Conservation (phyloP, 92 coral and sea anemone species). For the Bergia sp. region DNA sequence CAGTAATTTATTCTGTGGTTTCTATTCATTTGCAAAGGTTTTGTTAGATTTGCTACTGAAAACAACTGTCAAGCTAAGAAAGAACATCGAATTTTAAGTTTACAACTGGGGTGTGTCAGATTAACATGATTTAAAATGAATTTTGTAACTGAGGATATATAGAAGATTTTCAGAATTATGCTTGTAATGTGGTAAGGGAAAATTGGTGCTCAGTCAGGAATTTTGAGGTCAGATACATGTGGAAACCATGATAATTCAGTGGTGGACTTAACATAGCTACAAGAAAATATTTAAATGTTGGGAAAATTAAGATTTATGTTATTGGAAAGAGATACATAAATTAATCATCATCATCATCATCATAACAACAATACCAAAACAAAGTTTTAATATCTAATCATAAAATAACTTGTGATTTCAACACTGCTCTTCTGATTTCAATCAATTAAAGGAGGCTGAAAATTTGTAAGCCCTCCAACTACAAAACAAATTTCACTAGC, state of each 20-base stretch:
- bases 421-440: no score
- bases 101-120: background rate
- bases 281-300: no score
- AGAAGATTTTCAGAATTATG: background rate
- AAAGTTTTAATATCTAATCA: no score
- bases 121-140: background rate
- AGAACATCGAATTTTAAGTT: background rate
- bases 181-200: background rate
- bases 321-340: no score
- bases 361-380: no score
- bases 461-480: no score
- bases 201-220: background rate
- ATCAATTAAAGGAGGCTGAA: no score
- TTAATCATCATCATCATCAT: no score
- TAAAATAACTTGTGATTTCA: no score
- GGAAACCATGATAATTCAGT: background rate
- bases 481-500: no score
- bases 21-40: background rate
- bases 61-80: background rate
- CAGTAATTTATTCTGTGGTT: background rate
- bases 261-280: no score
- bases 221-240: background rate
- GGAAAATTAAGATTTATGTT: no score
- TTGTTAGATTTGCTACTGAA: conserved; percentile 4
- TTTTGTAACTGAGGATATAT: background rate